phyloP scores from a whole-genome alignment of 2,113 vertebrate species.

The Andinoacara biseriatus region DNA sequence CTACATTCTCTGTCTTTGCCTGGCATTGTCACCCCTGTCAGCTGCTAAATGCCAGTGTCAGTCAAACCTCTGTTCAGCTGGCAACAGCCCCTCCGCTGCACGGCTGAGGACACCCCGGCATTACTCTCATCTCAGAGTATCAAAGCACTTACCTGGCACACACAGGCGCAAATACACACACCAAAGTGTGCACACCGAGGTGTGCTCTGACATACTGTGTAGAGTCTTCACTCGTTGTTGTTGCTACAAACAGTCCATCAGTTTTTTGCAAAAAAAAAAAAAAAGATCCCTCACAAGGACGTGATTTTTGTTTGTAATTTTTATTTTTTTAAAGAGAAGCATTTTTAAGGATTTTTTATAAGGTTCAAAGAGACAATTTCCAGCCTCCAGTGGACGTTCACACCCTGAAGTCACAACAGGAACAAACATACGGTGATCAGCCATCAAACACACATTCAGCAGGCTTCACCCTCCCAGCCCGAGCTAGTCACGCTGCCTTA shows the following conservation, averaged over 20 bases:
- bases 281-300: background rate
- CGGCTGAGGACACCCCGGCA: conserved; percentile 11
- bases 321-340: background rate
- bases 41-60: conserved; percentile 78
- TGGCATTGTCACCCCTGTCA: conserved; percentile 66
- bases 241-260: background rate
- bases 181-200: background rate
- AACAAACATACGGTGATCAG: background rate
- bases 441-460: background rate
- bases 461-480: background rate
- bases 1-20: conserved; percentile 75
- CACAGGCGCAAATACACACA: background rate
- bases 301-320: background rate
- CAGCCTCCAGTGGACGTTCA: background rate
- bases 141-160: conserved; percentile 52
- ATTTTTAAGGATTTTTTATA: background rate
- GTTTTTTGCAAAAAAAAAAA: background rate
- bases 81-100: conserved; percentile 45
- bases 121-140: conserved; percentile 22
- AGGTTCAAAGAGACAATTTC: background rate
- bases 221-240: background rate
- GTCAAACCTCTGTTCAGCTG: conserved; percentile 72
- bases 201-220: background rate
- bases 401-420: background rate
- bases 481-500: conserved; percentile 12